Base-by-base conservation (phyloP, 2,797 vertebrate genomes). In the Tenualosa ilisha region DNA sequence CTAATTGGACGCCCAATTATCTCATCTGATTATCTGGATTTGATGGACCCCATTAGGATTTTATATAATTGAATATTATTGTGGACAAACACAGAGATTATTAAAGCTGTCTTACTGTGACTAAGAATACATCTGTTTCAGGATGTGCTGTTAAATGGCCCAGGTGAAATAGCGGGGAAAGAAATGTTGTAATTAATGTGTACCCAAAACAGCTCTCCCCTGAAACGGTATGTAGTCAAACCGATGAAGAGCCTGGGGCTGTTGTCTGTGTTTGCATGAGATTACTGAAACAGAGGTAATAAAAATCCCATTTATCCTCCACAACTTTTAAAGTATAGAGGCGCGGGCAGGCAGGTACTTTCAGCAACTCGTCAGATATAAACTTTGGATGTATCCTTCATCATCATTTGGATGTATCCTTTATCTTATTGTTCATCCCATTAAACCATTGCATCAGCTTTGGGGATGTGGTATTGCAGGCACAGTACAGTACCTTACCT, bases 1-100 rank as follows among this genome's bases (percentile, higher is more conserved):
- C 92, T 93, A 94, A 95, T 95, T 95, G 94, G 94, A 90, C 90
- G 89, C 84, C 90, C 93, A 94, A 95, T 95, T 95, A 95, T 88
- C 93, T 93, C 90, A 88, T 49, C 91, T 94, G 92, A 92, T 94
- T 93, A 92, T 94, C 94, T 94, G 94, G 93, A 94, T 93, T 93
- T 91, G 93, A 89, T 88, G 86, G 81, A 89, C 92, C 91, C 91
- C 92, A 92, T 93, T 91, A 93, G 91, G 92, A 91, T 93, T 79
- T 46, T 17, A n/a, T 92, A 94, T 95, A 94, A 94, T 89, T 92
- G 84, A 87, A 75, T 89, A 91, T 86, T 92, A 89, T 91, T 89
- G 91, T 92, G 92, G 94, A 93, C 92, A 93, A 93, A 88, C 90
- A 84, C 88, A 91, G 85, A 79, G 89, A 91, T 90, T 91, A 93